These are phyloP conservation scores for Prinia subflava DNA, from an alignment of 2,113 vertebrate genomes.

Conservation along the genomic window DNA sequence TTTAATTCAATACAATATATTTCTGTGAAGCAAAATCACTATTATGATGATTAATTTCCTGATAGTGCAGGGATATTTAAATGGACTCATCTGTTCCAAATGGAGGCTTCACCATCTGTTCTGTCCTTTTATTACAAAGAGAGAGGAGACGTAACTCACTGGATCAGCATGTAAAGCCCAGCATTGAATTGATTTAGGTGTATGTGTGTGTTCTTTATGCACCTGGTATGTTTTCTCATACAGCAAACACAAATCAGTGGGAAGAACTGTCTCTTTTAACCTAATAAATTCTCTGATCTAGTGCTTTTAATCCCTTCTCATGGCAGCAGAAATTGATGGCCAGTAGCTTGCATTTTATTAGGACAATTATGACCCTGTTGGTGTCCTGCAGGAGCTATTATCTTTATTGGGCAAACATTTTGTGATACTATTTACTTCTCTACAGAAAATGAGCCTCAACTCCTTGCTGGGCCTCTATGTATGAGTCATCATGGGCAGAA, in stretches of 20 bases:
- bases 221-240: constrained; percentile 50
- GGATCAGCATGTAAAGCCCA: background rate
- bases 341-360: constrained; percentile 53
- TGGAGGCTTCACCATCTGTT: constrained; percentile 47
- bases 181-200: constrained; percentile 2
- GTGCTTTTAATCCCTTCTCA: background rate
- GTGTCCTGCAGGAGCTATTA: constrained; percentile 16
- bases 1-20: background rate
- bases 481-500: background rate
- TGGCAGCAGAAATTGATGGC: constrained; percentile 33
- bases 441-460: background rate
- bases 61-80: constrained; percentile 18
- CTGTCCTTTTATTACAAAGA: constrained; percentile 38
- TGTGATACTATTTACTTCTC: background rate
- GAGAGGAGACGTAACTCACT: background rate
- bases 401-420: background rate
- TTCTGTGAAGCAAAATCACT: background rate
- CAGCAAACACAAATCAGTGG: constrained; percentile 44
- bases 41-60: constrained; percentile 7
- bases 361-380: constrained; percentile 36
- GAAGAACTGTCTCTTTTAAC: background rate
- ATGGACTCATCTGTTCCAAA: constrained; percentile 38
- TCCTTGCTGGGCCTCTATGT: background rate
- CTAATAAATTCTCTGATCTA: constrained; percentile 10
- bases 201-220: background rate